These are phyloP conservation scores for Cheilosia pagana DNA, from an alignment of 2,888 invertebrate genomes.

Conservation along the genomic window DNA sequence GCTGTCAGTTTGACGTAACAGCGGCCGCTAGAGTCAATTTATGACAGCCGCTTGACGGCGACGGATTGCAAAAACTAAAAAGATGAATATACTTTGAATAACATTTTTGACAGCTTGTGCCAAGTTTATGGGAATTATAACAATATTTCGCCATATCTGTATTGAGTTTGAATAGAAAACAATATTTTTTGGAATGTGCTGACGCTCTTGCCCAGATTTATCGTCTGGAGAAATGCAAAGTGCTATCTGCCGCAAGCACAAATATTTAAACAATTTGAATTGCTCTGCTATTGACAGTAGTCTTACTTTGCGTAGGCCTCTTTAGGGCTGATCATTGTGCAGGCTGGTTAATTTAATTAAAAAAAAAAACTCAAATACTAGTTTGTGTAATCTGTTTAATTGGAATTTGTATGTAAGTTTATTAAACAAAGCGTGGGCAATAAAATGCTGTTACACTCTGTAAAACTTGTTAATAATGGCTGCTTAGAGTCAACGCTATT, in stretches of 20 bases:
- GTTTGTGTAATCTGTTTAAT: constrained; percentile 20
- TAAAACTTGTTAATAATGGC: constrained; percentile 1
- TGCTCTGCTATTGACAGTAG: no score
- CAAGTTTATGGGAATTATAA: constrained; percentile 2
- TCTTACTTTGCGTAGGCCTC: constrained; percentile 11
- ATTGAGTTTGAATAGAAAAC: constrained; percentile 13
- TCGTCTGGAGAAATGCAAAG: constrained; percentile 21
- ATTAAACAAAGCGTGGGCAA: constrained; percentile 27
- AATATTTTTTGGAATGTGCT: constrained; percentile 2
- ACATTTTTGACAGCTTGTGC: constrained; percentile 17
- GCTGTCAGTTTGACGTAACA: constrained; percentile 47
- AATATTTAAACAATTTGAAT: constrained; percentile 70
- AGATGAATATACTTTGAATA: constrained; percentile 1
- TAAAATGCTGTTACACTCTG: constrained; percentile 6
- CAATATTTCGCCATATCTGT: no score
- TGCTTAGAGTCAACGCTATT: constrained; percentile 6
- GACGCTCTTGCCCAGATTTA: constrained; percentile 8
- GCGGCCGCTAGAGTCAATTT: constrained; percentile 7
- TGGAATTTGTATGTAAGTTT: not conserved
- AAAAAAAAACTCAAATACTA: constrained; percentile 9
- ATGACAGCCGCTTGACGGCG: constrained; percentile 5
- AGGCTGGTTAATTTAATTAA: constrained; percentile 50
- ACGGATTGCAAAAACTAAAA: constrained; percentile 13
- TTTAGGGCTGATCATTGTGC: constrained; percentile 34
- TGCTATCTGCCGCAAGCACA: constrained; percentile 50